Base-by-base conservation (phyloP, 2,888 invertebrate genomes). In the Pteria penguin region DNA sequence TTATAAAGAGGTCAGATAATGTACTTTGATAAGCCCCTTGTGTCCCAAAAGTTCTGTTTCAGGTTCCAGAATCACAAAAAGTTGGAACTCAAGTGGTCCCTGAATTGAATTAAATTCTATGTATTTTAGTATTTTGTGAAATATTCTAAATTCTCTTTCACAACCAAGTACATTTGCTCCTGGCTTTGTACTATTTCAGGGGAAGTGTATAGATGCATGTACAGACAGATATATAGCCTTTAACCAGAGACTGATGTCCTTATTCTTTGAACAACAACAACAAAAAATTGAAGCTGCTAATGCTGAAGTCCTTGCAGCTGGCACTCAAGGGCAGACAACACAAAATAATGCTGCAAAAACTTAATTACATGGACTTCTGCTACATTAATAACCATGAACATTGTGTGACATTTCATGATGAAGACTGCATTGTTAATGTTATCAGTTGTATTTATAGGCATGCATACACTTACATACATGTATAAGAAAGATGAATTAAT, bases 181-280 rank as follows among this genome's bases (percentile, higher is more conserved):
- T 76, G 18, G 26, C 36, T 26, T 61, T 63, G 72, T 77, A 63
- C 31, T 60, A 60, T 92, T 92, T 77, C 92, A 94, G 94, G 89
- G 89, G 63, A 80, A 82, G 1, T 95, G 95, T 88, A 92, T 94
- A 29, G 93, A 93, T 71, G 91, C 91, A 33, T 95, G 95, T 90
- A 93, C 94, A 14, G 92, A 93, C 26, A 94, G 94, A 89, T 93
- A 94, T 86, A 92, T 94, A n/a, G 93, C 93, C 67, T 93, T 93
- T 55, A 95, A 95, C 89, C 94, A 94, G 82, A 94, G 93, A 86
- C 90, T 94, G 73, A 94, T 95, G 94, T 91, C 93, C 82, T 93
- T 94, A 70, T 95, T 94, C 87, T 93, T 94, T 87, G 94, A 94
- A 87, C 93, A 94, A 29, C 94, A 95, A 86, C 94, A 94, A 55